These are phyloP conservation scores for Scomber japonicus DNA, from an alignment of 2,113 vertebrate species.

Conservation along the genomic window DNA sequence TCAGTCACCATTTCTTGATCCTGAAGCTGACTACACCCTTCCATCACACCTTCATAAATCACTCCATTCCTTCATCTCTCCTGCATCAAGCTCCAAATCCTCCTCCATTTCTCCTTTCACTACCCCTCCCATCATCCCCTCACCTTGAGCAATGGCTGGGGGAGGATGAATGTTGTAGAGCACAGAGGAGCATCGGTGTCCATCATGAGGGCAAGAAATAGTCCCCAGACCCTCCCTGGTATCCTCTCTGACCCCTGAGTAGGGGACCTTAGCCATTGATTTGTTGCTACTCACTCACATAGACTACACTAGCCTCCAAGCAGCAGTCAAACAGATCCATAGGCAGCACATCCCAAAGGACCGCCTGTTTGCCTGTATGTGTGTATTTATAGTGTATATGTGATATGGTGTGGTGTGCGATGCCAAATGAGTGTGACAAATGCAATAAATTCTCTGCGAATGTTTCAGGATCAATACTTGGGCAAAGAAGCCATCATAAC, in stretches of 20 bases:
- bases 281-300: conserved; percentile 76
- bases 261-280: conserved; percentile 77
- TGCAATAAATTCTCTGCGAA: conserved; percentile 37
- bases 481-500: conserved; percentile 47
- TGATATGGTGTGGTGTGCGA: conserved; percentile 6
- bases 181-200: conserved; percentile 53
- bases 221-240: conserved; percentile 66
- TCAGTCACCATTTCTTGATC: conserved; percentile 68
- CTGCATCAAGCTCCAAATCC: conserved; percentile 55
- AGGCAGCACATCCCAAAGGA: conserved; percentile 68
- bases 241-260: conserved; percentile 74
- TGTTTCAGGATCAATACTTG: conserved; percentile 58
- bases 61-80: conserved; percentile 59
- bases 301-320: conserved; percentile 60
- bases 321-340: conserved; percentile 76
- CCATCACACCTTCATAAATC: conserved; percentile 65
- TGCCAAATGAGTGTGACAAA: conserved; percentile 62
- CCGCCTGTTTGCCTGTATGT: conserved; percentile 17
- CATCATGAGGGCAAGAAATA: conserved; percentile 65
- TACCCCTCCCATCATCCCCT: conserved; percentile 58
- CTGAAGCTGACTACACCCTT: conserved; percentile 46
- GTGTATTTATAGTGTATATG: conserved; percentile 28
- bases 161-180: conserved; percentile 42
- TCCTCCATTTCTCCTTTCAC: conserved; percentile 64
- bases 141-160: conserved; percentile 72